phyloP scores from a whole-genome alignment of 1,140 invertebrate species.

The Platyscapa corneri region DNA sequence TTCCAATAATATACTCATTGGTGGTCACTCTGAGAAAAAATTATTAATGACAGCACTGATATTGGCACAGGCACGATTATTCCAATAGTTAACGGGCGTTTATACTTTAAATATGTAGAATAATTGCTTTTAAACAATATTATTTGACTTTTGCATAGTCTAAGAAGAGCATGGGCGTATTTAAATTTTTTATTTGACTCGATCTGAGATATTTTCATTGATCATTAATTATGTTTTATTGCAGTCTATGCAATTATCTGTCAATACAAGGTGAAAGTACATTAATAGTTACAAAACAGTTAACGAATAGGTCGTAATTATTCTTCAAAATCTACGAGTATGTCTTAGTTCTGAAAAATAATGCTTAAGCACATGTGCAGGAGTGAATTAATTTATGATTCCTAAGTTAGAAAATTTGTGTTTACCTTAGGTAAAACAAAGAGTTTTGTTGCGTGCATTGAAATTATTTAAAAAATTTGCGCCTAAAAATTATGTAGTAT shows the following conservation, averaged over 20 bases:
- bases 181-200: not conserved
- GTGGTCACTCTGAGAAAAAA: not conserved
- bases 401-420: not conserved
- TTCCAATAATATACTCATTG: not conserved
- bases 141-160: not conserved
- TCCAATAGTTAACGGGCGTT: not conserved
- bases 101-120: not conserved
- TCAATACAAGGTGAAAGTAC: slow-evolving; percentile 7
- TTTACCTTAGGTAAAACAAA: slow-evolving; percentile 1
- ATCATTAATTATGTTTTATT: not conserved
- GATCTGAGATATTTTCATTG: not conserved
- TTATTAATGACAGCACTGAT: not conserved
- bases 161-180: not conserved
- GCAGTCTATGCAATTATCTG: not conserved
- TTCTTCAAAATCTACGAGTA: slow-evolving; percentile 6
- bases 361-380: not conserved
- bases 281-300: slow-evolving; percentile 28
- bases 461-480: slow-evolving; percentile 28
- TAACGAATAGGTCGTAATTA: slow-evolving; percentile 18
- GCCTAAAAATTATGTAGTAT: not conserved
- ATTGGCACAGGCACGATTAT: not conserved
- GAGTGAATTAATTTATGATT: not conserved
- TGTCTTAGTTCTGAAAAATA: not conserved
- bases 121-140: not conserved
- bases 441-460: not conserved